Percentiles rank a stretch among this genome's conserved stretches.
These are phyloP conservation scores for Melanchra persicariae DNA, from an alignment of 2,888 invertebrate species.

Conservation along the genomic window DNA sequence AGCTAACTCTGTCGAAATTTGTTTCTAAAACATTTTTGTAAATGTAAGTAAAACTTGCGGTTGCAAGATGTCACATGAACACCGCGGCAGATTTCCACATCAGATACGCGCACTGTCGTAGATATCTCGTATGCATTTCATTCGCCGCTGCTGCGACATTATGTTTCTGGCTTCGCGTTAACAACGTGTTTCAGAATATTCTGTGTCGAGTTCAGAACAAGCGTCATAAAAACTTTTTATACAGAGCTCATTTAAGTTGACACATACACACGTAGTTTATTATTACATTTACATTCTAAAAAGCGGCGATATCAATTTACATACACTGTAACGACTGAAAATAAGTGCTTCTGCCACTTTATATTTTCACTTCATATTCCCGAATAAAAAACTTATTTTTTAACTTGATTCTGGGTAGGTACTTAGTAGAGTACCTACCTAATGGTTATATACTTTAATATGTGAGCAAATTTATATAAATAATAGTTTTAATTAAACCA, in stretches of 20 bases:
- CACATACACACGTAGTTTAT: constrained; percentile 41
- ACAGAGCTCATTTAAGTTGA: constrained; percentile 44
- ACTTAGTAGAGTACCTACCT: background rate
- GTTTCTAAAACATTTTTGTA: constrained; percentile 19
- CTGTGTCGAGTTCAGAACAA: constrained; percentile 54
- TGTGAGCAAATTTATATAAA: background rate
- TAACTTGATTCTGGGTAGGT: background rate
- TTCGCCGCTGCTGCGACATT: constrained; percentile 57
- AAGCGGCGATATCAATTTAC: constrained; percentile 42
- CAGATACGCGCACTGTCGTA: constrained; percentile 48
- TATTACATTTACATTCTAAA: constrained; percentile 48
- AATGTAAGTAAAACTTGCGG: constrained; percentile 38
- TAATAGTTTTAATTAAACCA: too few relatives aligned
- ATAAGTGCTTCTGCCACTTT: constrained; percentile 23
- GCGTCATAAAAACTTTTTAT: constrained; percentile 56
- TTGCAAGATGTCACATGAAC: constrained; percentile 52
- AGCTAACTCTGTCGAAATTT: constrained; percentile 8
- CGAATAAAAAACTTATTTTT: background rate
- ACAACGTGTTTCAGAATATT: constrained; percentile 62
- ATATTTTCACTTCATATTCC: constrained; percentile 1
- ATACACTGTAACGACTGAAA: constrained; percentile 15
- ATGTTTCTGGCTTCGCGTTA: constrained; percentile 56
- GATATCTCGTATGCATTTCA: constrained; percentile 61
- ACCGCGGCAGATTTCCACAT: constrained; percentile 59
- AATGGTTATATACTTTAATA: background rate